Evolutionary conservation across 2,888 invertebrate species (phyloP).

Genomic region (Sipha maydis): DNA sequence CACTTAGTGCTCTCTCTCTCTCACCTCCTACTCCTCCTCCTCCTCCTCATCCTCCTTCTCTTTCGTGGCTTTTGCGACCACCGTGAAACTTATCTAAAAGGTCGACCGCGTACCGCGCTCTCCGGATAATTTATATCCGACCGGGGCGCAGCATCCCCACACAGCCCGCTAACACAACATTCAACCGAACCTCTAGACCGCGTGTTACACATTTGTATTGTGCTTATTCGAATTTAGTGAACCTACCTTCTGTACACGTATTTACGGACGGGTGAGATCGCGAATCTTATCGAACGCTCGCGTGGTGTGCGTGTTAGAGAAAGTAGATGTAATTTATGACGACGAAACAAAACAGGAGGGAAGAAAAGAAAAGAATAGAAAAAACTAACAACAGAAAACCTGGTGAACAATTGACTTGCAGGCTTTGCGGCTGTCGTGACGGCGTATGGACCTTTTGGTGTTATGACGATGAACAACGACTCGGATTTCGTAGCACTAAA

Average conservation of each 20-base stretch:
- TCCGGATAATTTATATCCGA: background rate
- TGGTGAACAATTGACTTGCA: background rate
- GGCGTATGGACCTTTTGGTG: too few species aligned
- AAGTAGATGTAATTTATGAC: background rate
- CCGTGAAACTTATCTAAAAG: background rate
- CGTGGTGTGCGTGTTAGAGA: background rate
- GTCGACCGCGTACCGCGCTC: background rate
- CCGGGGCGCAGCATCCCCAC: background rate
- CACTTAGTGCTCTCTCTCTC: background rate
- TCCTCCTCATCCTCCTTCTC: too few species aligned
- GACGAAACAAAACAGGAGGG: background rate
- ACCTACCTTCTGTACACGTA: background rate
- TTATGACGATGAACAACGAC: too few species aligned
- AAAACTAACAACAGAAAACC: background rate
- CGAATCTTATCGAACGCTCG: background rate
- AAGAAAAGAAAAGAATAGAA: background rate
- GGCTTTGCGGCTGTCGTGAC: background rate
- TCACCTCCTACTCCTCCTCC: too few species aligned
- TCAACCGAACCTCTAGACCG: background rate
- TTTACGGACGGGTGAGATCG: background rate
- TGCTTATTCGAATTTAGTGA: background rate
- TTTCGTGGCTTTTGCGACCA: background rate
- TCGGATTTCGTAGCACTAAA: too few species aligned
- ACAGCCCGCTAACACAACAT: background rate
- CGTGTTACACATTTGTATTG: background rate